Percentiles rank a stretch among this genome's conserved stretches.
These are phyloP conservation scores for Gerris buenoi DNA, from an alignment of 1,140 invertebrate genomes.

Conservation along the genomic window DNA sequence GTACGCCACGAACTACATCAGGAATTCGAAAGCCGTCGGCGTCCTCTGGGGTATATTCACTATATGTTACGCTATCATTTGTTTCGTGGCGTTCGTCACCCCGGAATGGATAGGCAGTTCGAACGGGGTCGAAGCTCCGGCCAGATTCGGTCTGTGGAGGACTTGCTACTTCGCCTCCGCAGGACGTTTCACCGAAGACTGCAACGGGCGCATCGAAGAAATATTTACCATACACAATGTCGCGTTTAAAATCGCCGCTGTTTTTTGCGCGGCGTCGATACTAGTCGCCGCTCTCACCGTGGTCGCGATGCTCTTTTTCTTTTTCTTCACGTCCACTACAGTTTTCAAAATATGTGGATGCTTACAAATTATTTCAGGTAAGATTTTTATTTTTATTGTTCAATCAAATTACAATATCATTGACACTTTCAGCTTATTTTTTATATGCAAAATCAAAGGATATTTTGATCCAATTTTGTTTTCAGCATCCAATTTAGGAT, in stretches of 20 bases:
- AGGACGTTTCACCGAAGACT: constrained; percentile 41
- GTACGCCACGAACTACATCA: constrained; percentile 81
- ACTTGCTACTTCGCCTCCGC: constrained; percentile 44
- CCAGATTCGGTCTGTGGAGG: constrained; percentile 83
- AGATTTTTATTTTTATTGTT: constrained; percentile 25
- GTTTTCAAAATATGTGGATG: constrained; percentile 86
- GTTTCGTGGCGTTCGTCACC: constrained; percentile 84
- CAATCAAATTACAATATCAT: too few species aligned
- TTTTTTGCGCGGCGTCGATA: constrained; percentile 74
- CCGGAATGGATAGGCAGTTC: constrained; percentile 76
- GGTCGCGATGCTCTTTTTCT: constrained; percentile 77
- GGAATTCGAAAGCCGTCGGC: constrained; percentile 90
- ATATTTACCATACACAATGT: constrained; percentile 65
- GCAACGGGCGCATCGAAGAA: constrained; percentile 68
- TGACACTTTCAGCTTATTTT: too few species aligned
- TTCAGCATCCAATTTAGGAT: too few species aligned
- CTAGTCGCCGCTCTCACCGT: constrained; percentile 70
- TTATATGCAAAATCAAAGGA: too few species aligned
- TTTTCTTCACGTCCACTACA: constrained; percentile 83
- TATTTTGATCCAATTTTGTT: too few species aligned
- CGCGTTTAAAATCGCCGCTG: constrained; percentile 64
- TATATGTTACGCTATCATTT: constrained; percentile 90
- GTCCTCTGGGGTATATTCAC: constrained; percentile 94
- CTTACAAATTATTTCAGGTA: constrained; percentile 86
- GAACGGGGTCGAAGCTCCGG: constrained; percentile 66